Evolutionary conservation across 1,140 invertebrate genomes (phyloP), one percentile per base, ranked within the genome.

Genomic region (Heliconius himera): DNA sequence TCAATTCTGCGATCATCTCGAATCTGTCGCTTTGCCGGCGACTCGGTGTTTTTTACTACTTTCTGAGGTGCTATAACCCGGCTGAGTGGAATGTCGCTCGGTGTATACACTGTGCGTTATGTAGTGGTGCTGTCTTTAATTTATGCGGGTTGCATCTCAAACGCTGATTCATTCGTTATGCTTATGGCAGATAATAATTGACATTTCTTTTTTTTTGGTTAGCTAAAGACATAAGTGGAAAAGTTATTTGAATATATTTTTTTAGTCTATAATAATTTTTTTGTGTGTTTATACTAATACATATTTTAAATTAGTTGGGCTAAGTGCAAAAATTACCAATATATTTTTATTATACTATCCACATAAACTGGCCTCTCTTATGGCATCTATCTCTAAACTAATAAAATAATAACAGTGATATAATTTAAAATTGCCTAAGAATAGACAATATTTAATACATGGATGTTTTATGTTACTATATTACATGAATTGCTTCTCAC

Each of bases 1-100:
- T 76, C 81, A 79, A 76, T 83, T 81, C 81, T 73, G 84, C 83
- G 83, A 87, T 90, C 91, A 87, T 91, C 88, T 92, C 77, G 84
- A 93, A 90, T 91, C 89, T 94, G 91, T 93, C 92, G 91, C 87
- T 85, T 93, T 88, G 83, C 86, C 83, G 88, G 90, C 90, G 87
- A 88, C 83, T 83, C 84, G 18, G 85, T 88, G 84, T 89, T 88
- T 87, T 92, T 87, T 90, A 89, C 90, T 91, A 87, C 83, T 89
- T 88, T 88, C 86, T 78, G 80, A 83, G 83, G 70, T 81, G 82
- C 81, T 82, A 84, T 84, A 82, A 84, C 74, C 81, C 83, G 83
- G 78, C 81, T 78, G 76, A 79, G 70, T 46, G 78, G 84, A 88
- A 86, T 85, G 90, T 88, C 86, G 83, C 81, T 83, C 76, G 83